These are phyloP conservation scores for Taxidea taxus DNA, from an alignment of 2,113 vertebrate species.

Conservation along the genomic window DNA sequence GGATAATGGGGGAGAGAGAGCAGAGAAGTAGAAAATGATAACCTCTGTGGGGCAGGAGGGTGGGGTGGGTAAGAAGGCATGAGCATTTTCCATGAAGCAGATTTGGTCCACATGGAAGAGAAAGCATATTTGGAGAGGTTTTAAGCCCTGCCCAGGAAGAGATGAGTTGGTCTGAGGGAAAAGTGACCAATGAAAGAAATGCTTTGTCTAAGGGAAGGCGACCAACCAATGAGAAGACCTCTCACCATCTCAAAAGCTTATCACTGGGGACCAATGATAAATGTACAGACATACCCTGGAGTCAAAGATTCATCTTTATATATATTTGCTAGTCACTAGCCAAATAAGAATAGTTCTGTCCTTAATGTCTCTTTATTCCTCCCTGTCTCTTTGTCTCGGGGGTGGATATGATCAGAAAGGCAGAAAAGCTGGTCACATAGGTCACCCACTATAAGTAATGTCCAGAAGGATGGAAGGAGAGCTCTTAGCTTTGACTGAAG, in stretches of 20 bases:
- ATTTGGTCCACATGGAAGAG: not conserved
- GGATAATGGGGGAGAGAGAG: not conserved
- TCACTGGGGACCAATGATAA: not conserved
- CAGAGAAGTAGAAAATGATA: not conserved
- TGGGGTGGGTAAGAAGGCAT: not conserved
- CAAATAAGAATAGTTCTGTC: not conserved
- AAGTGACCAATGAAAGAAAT: not conserved
- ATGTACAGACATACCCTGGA: not conserved
- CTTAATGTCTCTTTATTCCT: not conserved
- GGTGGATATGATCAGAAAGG: not conserved
- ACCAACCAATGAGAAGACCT: not conserved
- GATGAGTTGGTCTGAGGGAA: not conserved
- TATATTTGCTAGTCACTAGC: not conserved
- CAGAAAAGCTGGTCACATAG: not conserved
- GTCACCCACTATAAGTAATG: not conserved
- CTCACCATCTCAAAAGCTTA: not conserved
- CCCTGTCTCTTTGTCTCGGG: not conserved
- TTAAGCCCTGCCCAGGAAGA: not conserved
- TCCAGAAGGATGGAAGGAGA: not conserved
- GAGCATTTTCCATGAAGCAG: not conserved
- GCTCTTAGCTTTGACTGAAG: not conserved
- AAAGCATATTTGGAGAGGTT: not conserved
- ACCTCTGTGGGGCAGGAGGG: not conserved
- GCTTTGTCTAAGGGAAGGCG: not conserved
- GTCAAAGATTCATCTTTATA: not conserved